These are phyloP conservation scores for Danaus plexippus DNA, from an alignment of 1,140 invertebrate species.

Conservation along the genomic window DNA sequence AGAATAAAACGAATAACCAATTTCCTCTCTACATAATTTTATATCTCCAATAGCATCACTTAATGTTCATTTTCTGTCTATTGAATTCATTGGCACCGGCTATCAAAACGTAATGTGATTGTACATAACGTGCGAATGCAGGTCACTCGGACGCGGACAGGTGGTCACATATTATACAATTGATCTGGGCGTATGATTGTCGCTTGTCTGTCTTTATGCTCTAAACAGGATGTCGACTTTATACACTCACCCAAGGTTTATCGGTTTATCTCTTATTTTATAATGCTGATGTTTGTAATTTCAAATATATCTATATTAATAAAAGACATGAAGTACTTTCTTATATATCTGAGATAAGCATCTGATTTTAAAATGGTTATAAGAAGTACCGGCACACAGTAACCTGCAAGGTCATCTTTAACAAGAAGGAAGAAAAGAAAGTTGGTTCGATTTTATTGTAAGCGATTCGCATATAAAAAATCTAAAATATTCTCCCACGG, in stretches of 20 bases:
- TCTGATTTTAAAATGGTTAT: too few relatives aligned
- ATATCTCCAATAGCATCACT: background rate
- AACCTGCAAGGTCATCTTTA: slow-evolving; percentile 30
- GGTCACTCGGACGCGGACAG: slow-evolving; percentile 43
- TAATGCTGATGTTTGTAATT: too few relatives aligned
- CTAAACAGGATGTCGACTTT: too few relatives aligned
- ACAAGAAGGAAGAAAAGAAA: slow-evolving; percentile 33
- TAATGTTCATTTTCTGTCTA: too few relatives aligned
- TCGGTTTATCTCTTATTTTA: too few relatives aligned
- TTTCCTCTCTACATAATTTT: background rate
- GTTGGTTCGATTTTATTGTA: slow-evolving; percentile 32
- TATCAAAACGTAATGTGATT: slow-evolving; percentile 12
- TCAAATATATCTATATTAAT: too few relatives aligned
- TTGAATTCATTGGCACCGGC: background rate
- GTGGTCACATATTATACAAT: slow-evolving; percentile 29
- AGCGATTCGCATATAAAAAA: slow-evolving; percentile 39
- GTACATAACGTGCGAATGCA: slow-evolving; percentile 27
- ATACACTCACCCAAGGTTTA: too few relatives aligned
- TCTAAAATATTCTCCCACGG: slow-evolving; percentile 39
- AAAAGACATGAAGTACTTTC: too few relatives aligned
- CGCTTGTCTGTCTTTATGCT: slow-evolving; percentile 15
- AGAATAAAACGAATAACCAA: background rate
- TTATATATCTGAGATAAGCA: too few relatives aligned
- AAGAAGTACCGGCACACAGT: slow-evolving; percentile 17
- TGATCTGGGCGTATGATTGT: slow-evolving; percentile 12